phyloP scores from a whole-genome alignment of 2,113 vertebrate genomes.

The Hipposideros armiger region DNA sequence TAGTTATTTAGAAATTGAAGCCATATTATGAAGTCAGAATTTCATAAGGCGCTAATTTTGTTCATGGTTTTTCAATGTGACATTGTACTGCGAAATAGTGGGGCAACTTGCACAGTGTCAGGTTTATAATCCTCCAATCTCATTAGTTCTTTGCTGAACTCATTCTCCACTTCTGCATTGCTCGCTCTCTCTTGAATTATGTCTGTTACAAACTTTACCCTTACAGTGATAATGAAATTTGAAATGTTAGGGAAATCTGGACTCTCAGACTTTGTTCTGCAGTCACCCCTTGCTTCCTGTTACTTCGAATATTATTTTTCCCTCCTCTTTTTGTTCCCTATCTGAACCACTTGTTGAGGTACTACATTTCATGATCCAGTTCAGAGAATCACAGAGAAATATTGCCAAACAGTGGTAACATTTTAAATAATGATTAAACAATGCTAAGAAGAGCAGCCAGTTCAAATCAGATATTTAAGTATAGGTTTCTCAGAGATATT shows the following conservation, averaged over 20 bases:
- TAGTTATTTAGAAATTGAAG: neutral
- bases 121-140: neutral
- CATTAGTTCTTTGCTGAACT: neutral
- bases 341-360: neutral
- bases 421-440: conserved; percentile 62
- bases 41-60: neutral
- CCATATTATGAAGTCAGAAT: neutral
- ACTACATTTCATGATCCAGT: conserved; percentile 6
- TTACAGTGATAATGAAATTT: neutral
- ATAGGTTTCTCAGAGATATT: conserved; percentile 8
- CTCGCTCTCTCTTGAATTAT: neutral
- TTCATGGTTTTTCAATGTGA: neutral
- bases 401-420: conserved; percentile 11
- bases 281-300: neutral
- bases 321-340: neutral
- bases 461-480: conserved; percentile 10
- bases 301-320: neutral
- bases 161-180: neutral
- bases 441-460: conserved; percentile 21
- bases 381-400: conserved; percentile 41
- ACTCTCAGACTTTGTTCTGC: neutral
- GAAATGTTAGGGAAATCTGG: neutral
- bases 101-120: neutral
- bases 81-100: neutral
- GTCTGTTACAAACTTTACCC: neutral